These are phyloP conservation scores for Spilosoma lubricipeda DNA, from an alignment of 2,888 invertebrate species.

Conservation along the genomic window DNA sequence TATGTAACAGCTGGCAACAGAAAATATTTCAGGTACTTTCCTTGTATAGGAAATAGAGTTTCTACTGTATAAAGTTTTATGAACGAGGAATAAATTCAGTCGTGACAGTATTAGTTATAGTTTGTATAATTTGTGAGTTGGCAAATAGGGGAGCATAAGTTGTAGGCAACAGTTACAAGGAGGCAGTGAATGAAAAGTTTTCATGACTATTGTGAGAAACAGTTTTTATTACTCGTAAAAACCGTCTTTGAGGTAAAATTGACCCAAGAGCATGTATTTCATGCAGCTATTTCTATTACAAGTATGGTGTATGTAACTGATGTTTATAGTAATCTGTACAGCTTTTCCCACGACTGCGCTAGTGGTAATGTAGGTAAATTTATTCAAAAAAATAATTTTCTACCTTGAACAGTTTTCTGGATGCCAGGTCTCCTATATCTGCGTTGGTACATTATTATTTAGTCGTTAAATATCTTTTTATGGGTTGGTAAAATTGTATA, in stretches of 20 bases:
- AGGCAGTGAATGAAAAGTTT: not conserved
- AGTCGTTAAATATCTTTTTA: not conserved
- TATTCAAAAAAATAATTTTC: too few relatives aligned
- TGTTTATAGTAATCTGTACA: not conserved
- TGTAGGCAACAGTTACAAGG: not conserved
- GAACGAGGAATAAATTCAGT: not conserved
- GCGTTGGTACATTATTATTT: not conserved
- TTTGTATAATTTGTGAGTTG: constrained; percentile 5
- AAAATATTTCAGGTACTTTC: not conserved
- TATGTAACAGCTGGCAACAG: not conserved
- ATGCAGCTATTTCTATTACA: not conserved
- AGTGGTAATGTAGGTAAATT: too few relatives aligned
- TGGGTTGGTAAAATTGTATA: not conserved
- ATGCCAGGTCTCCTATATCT: not conserved
- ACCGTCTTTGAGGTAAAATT: not conserved
- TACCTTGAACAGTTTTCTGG: not conserved
- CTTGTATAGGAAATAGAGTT: not conserved
- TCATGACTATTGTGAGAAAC: not conserved
- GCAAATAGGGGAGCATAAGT: not conserved
- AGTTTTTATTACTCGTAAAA: not conserved
- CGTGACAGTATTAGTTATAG: not conserved
- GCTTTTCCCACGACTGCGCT: not conserved
- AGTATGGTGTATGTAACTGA: not conserved
- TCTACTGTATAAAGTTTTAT: constrained; percentile 5
- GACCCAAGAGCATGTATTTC: not conserved